Conservation (phyloP, 2,113 vertebrate species). For the Oreochromis spilurus region DNA sequence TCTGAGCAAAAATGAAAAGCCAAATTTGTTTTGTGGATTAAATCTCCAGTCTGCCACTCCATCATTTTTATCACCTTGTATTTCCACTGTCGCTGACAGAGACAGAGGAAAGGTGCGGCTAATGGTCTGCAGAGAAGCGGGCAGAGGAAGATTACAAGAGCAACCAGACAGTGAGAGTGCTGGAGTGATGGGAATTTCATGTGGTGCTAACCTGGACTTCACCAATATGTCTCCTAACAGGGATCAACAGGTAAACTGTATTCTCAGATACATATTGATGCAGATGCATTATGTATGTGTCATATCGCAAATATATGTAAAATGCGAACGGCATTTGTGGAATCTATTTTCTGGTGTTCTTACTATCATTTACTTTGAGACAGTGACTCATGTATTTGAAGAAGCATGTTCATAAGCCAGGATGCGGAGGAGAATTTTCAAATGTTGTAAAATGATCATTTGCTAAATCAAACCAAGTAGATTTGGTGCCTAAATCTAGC, state of each 20-base stretch:
- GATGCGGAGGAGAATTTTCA: neutral
- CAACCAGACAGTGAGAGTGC: neutral
- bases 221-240: neutral
- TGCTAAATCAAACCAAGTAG: neutral
- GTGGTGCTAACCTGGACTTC: neutral
- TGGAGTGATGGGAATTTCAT: neutral
- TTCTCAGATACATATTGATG: neutral
- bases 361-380: neutral
- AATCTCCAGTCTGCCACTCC: neutral
- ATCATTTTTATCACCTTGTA: neutral
- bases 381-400: neutral
- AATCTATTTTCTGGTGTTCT: neutral
- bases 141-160: constrained; percentile 9
- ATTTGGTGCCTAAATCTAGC: neutral
- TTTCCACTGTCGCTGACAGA: neutral
- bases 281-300: fast-evolving
- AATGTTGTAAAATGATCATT: neutral
- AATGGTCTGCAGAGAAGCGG: neutral
- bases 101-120: neutral
- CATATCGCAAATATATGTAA: neutral
- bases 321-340: fast-evolving
- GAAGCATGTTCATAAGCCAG: fast-evolving
- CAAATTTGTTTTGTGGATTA: neutral
- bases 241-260: neutral
- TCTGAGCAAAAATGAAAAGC: neutral